Base-by-base conservation (phyloP, 1,140 invertebrate genomes). In the Myzus persicae region DNA sequence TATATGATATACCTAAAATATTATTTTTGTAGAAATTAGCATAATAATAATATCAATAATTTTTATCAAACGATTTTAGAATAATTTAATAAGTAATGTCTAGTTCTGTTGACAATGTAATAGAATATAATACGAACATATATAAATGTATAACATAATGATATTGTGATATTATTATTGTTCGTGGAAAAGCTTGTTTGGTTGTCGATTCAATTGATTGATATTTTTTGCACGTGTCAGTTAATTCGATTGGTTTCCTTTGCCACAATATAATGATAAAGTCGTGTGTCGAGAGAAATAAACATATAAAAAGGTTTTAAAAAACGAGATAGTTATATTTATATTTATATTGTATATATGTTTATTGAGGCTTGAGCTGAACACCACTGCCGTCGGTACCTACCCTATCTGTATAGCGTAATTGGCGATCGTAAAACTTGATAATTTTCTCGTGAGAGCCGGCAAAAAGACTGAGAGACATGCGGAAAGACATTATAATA, bases 381-480 rank as follows among this genome's bases (percentile, higher is more conserved):
- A 89, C 20, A 36, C 26, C 11, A 9, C 22, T n/a, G 46, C 22
- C 46, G n/a, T 8, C n/a, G n/a, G 18, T 20, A 36, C 20, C 85
- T 48, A 40, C 38, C 36, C 81, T 9, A 85, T 44, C 20, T 89
- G 38, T 36, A 51, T 24, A 38, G 48, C 87, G n/a, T 54, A n/a
- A 31, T 22, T 31, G 40, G 90, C 24, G 90, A 91, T 91, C 59
- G 90, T 91, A 91, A 91, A 91, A 91, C 59, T 81, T 20, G 90
- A 91, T 91, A 91, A 91, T 91, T 91, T 91, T 46, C 54, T 76
- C 90, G 24, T 91, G 90, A 91, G 59, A 91, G 90, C 26, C 26
- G 3, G 59, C 26, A 76, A 81, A 81, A 76, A 91, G 88, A 54
- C n/a, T 9, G 24, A 46, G 85, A 48, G 42, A 44, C 36, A 22